These are phyloP conservation scores for Acanthurus tractus DNA, from an alignment of 2,797 vertebrate genomes.

Conservation along the genomic window DNA sequence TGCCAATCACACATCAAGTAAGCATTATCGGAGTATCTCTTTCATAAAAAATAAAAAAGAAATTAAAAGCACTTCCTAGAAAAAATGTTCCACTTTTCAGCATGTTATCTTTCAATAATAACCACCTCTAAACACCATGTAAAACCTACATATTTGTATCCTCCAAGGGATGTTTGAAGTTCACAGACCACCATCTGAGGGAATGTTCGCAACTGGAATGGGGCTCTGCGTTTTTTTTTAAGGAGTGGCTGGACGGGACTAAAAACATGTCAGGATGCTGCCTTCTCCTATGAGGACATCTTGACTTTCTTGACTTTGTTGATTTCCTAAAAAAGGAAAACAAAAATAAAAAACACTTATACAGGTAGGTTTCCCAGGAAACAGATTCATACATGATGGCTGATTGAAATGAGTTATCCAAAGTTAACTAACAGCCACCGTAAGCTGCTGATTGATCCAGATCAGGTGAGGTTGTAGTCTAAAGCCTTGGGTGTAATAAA, in stretches of 20 bases:
- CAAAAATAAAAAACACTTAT: background rate
- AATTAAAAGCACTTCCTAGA: conserved; percentile 24
- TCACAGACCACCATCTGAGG: conserved; percentile 61
- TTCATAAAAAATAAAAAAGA: conserved; percentile 48
- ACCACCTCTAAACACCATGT: conserved; percentile 40
- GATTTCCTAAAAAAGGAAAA: conserved; percentile 75
- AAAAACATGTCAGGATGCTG: conserved; percentile 5
- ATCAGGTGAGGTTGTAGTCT: no score
- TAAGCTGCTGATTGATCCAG: no score
- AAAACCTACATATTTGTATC: conserved; percentile 31
- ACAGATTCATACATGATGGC: background rate
- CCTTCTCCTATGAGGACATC: conserved; percentile 62
- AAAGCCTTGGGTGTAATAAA: no score
- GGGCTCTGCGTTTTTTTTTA: conserved; percentile 58
- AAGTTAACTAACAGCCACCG: no score
- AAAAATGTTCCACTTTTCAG: conserved; percentile 39
- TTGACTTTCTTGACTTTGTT: conserved; percentile 72
- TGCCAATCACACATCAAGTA: conserved; percentile 45
- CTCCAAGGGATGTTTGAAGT: conserved; percentile 27
- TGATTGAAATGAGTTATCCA: no score
- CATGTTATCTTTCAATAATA: conserved; percentile 30
- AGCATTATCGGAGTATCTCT: conserved; percentile 47
- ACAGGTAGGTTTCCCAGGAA: background rate
- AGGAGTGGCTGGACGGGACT: conserved; percentile 63
- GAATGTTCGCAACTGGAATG: conserved; percentile 76